These are phyloP conservation scores for Agrotis exclamationis DNA, from an alignment of 2,888 invertebrate species.

Conservation along the genomic window DNA sequence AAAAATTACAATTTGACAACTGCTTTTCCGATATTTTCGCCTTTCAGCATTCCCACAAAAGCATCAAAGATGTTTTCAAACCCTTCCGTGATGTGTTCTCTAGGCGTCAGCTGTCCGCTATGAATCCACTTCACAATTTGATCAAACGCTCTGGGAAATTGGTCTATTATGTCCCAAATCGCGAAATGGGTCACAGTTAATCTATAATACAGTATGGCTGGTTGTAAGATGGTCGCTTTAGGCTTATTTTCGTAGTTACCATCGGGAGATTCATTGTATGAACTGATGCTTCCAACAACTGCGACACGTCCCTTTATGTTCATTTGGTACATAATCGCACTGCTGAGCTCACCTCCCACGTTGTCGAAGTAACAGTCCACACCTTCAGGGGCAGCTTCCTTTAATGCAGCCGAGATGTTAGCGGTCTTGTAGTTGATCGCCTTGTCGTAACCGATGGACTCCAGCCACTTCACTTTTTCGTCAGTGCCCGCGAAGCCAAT, in stretches of 20 bases:
- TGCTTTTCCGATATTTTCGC: conserved; percentile 93
- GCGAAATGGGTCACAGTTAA: conserved; percentile 92
- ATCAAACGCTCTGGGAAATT: conserved; percentile 91
- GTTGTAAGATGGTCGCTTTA: conserved; percentile 88
- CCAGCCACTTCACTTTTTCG: conserved; percentile 79
- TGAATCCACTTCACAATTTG: conserved; percentile 92
- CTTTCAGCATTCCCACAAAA: conserved; percentile 92
- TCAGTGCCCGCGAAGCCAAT: conserved; percentile 93
- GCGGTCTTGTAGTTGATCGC: conserved; percentile 93
- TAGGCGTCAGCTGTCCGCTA: conserved; percentile 92
- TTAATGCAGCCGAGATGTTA: conserved; percentile 86
- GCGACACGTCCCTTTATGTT: conserved; percentile 90
- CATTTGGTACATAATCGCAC: conserved; percentile 91
- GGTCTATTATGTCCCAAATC: conserved; percentile 87
- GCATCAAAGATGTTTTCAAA: conserved; percentile 93
- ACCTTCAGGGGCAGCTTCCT: conserved; percentile 89
- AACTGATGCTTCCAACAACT: conserved; percentile 83
- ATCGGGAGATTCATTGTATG: conserved; percentile 75
- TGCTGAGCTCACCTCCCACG: conserved; percentile 93
- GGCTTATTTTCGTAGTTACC: conserved; percentile 52
- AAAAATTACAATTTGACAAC: conserved; percentile 89
- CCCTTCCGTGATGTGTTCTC: conserved; percentile 93
- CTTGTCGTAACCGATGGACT: conserved; percentile 92
- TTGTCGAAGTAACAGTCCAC: conserved; percentile 93
- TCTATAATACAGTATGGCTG: conserved; percentile 89